phyloP scores from a whole-genome alignment of 1,140 invertebrate species.

The Drosophila nikananu region DNA sequence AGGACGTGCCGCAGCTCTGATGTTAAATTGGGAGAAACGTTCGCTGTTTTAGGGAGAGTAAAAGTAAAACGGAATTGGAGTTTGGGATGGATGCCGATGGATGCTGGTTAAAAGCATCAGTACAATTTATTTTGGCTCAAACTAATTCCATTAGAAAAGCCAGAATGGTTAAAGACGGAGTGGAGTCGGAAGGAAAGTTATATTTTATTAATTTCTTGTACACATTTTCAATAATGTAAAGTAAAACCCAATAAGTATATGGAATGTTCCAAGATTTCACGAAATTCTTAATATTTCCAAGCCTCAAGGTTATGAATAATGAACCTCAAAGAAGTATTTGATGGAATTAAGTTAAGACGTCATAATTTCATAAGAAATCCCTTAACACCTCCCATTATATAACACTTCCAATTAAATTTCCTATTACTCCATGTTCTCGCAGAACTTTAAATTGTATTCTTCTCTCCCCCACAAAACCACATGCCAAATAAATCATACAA shows the following conservation, averaged over 20 bases:
- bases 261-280: background rate
- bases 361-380: background rate
- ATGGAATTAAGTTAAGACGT: background rate
- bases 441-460: slow-evolving; percentile 5
- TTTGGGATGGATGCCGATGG: background rate
- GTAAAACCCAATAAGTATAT: too few relatives aligned
- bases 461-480: background rate
- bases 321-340: background rate
- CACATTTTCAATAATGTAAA: background rate
- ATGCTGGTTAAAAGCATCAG: slow-evolving; percentile 10
- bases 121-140: slow-evolving; percentile 21
- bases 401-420: slow-evolving; percentile 9
- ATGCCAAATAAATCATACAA: slow-evolving; percentile 9
- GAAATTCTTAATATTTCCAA: too few relatives aligned
- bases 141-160: slow-evolving; percentile 22
- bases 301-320: background rate
- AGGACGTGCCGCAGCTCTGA: slow-evolving; percentile 55
- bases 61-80: background rate
- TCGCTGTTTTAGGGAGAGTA: background rate
- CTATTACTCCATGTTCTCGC: slow-evolving; percentile 15
- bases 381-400: background rate
- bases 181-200: background rate
- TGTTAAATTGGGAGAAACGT: slow-evolving; percentile 42
- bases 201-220: background rate
- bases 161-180: background rate